Evolutionary conservation across 2,888 invertebrate species (phyloP).

Genomic region (Epinotia nisella): DNA sequence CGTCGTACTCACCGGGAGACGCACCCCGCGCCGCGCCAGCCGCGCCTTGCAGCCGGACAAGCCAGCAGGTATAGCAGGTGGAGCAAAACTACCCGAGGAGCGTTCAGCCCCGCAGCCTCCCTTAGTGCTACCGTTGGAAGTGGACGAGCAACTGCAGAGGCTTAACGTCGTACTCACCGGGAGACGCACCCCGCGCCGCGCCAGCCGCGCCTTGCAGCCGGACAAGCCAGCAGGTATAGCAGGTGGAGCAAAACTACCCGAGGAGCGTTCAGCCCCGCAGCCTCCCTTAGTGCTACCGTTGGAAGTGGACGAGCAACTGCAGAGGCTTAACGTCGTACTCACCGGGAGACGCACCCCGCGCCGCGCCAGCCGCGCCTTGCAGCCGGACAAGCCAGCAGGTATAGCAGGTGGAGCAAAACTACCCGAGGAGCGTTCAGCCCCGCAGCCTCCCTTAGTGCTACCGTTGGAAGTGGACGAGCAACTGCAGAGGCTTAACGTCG

Average conservation of each 20-base stretch:
- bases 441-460: constrained; percentile 53
- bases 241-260: no score
- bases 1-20: no score
- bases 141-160: constrained; percentile 79
- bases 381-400: constrained; percentile 1
- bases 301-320: constrained; percentile 77
- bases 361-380: constrained; percentile 56
- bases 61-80: constrained; percentile 37
- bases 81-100: constrained; percentile 43
- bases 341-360: constrained; percentile 66
- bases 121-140: constrained; percentile 60
- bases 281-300: constrained; percentile 57
- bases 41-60: no score
- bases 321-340: constrained; percentile 79
- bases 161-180: constrained; percentile 79
- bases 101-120: constrained; percentile 7
- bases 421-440: constrained; percentile 23
- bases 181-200: constrained; percentile 62
- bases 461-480: constrained; percentile 73
- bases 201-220: constrained; percentile 53
- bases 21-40: no score
- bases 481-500: constrained; percentile 78
- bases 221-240: constrained; percentile 15
- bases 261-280: constrained; percentile 7
- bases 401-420: no score